Evolutionary conservation across 2,113 vertebrate species (phyloP).

Genomic region (Thalassarche chlororhynchos): DNA sequence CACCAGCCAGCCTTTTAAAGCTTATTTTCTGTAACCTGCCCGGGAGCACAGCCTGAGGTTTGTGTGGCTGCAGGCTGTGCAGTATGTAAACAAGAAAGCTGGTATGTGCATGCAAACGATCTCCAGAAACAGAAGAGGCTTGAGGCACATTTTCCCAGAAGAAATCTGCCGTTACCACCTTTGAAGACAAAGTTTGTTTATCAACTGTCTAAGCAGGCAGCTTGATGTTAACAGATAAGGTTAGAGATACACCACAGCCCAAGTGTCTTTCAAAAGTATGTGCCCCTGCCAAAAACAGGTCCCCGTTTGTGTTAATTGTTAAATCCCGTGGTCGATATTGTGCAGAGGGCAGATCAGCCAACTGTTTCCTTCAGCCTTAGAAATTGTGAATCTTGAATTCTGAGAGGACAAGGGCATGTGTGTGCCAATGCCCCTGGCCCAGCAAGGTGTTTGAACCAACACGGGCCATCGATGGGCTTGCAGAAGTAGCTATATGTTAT

Average conservation of each 20-base stretch:
- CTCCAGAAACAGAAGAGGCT: neutral
- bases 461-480: rapidly evolving
- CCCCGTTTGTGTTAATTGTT: neutral
- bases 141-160: neutral
- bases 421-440: too few relatives aligned
- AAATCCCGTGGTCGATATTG: neutral
- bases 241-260: neutral
- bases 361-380: neutral
- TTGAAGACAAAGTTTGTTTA: neutral
- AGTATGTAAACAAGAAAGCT: neutral
- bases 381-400: neutral
- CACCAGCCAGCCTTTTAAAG: neutral
- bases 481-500: neutral
- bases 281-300: neutral
- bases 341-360: neutral
- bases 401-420: rapidly evolving
- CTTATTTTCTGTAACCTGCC: neutral
- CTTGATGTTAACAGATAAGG: neutral
- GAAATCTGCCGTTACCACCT: neutral
- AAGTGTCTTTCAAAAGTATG: neutral
- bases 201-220: neutral
- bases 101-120: neutral
- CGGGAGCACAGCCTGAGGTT: neutral
- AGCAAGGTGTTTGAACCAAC: neutral
- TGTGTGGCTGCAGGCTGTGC: neutral